Percentiles rank a stretch among this genome's conserved stretches.
phyloP scores from a whole-genome alignment of 2,888 invertebrate genomes.

The Arge pagana region DNA sequence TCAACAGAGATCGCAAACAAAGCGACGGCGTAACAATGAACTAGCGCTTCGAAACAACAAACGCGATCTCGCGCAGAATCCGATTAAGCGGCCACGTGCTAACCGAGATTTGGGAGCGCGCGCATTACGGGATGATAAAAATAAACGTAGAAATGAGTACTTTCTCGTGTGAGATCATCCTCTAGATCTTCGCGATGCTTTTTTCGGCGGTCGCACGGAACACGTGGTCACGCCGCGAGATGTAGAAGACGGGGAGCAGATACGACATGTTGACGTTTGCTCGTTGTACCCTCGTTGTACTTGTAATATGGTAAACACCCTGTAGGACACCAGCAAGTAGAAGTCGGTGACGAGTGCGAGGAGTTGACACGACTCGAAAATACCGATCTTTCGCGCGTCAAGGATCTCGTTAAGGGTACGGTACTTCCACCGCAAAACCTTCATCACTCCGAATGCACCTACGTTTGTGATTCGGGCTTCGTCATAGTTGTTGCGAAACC shows the following conservation, averaged over 20 bases:
- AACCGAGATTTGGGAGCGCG: constrained; percentile 28
- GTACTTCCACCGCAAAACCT: constrained; percentile 36
- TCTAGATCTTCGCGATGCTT: constrained; percentile 37
- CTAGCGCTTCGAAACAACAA: constrained; percentile 16
- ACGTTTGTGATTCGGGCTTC: constrained; percentile 48
- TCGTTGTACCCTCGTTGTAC: constrained; percentile 42
- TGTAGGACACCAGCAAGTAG: constrained; percentile 40
- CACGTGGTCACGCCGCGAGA: constrained; percentile 31
- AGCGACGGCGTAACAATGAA: constrained; percentile 19
- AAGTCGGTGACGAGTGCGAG: constrained; percentile 30
- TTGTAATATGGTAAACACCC: constrained; percentile 40
- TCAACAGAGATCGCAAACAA: constrained; percentile 1
- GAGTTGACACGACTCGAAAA: constrained; percentile 17
- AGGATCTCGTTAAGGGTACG: constrained; percentile 36
- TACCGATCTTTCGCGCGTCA: constrained; percentile 24
- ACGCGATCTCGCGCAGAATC: constrained; percentile 5
- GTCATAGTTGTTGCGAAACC: constrained; percentile 43
- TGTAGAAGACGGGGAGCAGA: constrained; percentile 36
- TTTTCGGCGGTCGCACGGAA: constrained; percentile 41
- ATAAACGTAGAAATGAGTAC: not conserved
- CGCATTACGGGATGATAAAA: not conserved
- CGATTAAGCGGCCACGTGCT: no score
- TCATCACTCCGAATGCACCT: constrained; percentile 41
- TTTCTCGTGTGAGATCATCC: no score
- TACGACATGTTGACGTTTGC: constrained; percentile 39